Conservation (phyloP, 2,888 invertebrate genomes). For the Ornithoptera priamus region DNA sequence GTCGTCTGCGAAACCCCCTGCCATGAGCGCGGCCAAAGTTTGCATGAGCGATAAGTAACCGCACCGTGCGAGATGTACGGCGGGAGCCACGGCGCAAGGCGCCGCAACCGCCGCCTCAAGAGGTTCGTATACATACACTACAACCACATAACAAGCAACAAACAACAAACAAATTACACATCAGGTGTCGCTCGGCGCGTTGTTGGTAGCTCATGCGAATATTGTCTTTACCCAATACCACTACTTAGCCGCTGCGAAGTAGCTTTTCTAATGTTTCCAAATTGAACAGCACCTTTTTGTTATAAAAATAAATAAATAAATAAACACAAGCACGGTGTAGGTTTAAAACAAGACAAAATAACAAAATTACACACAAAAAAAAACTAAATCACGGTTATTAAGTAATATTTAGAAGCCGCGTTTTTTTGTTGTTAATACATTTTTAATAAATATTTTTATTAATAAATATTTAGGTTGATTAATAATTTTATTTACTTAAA, state of each 20-base stretch:
- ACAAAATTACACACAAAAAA: too few relatives aligned
- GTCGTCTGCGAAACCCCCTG: constrained; percentile 32
- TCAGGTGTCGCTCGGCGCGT: constrained; percentile 31
- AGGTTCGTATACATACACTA: constrained; percentile 43
- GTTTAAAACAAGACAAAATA: too few relatives aligned
- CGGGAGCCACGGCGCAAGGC: constrained; percentile 36
- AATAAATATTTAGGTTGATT: too few relatives aligned
- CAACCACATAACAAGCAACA: neutral
- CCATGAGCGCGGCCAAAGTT: constrained; percentile 62
- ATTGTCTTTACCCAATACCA: neutral
- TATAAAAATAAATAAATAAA: too few relatives aligned
- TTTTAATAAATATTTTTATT: too few relatives aligned
- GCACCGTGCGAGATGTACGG: constrained; percentile 49
- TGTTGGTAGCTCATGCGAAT: constrained; percentile 36
- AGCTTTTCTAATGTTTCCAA: neutral
- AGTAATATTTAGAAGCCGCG: too few relatives aligned
- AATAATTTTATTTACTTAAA: too few relatives aligned
- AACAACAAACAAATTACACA: too few relatives aligned
- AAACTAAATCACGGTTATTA: too few relatives aligned
- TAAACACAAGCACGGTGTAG: too few relatives aligned
- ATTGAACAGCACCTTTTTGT: too few relatives aligned
- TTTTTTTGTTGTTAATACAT: too few relatives aligned
- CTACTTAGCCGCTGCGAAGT: neutral
- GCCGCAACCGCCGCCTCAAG: constrained; percentile 34
- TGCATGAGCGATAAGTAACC: constrained; percentile 47